Percentiles rank a stretch among this genome's conserved stretches.
phyloP scores from a whole-genome alignment of 2,797 vertebrate genomes.

The Erethizon dorsatum region DNA sequence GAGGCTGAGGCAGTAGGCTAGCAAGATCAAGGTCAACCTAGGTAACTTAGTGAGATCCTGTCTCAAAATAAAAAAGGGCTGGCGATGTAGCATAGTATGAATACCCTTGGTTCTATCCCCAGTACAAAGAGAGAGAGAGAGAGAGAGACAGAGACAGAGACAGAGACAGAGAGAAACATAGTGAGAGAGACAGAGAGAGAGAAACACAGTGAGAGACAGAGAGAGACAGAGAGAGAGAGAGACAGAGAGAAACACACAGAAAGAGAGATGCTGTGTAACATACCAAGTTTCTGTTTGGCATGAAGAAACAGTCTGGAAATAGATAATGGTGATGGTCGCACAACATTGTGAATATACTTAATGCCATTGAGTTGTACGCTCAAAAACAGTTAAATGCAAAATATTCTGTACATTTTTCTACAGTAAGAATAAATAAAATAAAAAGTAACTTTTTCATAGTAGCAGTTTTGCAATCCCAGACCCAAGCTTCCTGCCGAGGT shows the following conservation, averaged over 20 bases:
- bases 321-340: background rate
- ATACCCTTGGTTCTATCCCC: background rate
- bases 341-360: background rate
- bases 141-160: background rate
- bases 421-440: background rate
- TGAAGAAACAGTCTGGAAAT: background rate
- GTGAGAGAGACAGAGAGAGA: background rate
- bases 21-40: background rate
- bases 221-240: background rate
- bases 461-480: background rate
- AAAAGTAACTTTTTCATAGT: background rate
- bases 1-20: background rate
- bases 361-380: rapidly evolving
- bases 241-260: too few relatives aligned
- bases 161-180: background rate
- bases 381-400: background rate
- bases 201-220: too few relatives aligned
- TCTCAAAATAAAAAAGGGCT: background rate
- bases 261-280: background rate
- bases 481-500: slow-evolving; percentile 15
- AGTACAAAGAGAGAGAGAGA: too few relatives aligned
- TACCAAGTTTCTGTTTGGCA: background rate
- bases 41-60: background rate
- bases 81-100: background rate
- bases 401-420: background rate